Base-by-base conservation (phyloP, 2,888 invertebrate species). In the Gastrophysa polygoni region DNA sequence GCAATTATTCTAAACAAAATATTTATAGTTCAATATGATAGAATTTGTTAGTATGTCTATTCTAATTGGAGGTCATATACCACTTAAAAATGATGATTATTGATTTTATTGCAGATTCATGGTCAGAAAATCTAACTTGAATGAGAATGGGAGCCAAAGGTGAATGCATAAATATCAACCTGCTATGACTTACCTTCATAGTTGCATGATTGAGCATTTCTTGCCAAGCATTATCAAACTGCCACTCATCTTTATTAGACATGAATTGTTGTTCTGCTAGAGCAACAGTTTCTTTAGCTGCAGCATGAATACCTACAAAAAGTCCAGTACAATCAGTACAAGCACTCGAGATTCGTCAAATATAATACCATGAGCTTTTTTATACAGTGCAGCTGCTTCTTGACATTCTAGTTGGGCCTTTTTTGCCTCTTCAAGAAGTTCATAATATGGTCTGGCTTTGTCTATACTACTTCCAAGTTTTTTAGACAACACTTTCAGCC, bases 131-230 rank as follows among this genome's bases (percentile, higher is more conserved):
- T 38, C 38, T 38, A 14, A n/a, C n/a, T 38, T 1, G 4, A 14
- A 38, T 38, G 14, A 3, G 14, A 38, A 38, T 11, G 32, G 32
- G 2, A 24, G 24, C 24, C 32, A 32, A 32, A 32, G 32, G 11
- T 32, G 32, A 32, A 32, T 32, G 32, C 4, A 32, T 32, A 32
- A 32, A 7, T 10, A 32, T 32, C 8, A 32, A 11, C 10, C 10
- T 11, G 8, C 32, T 8, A 8, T 32, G 11, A 14, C 54, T 78
- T 77, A 92, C 93, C 87, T 95, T 93, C 77, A 93, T 91, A 63
- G 95, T 96, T 67, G 96, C 96, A 85, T 96, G 95, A 83, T 96
- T 97, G 66, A 97, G 87, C 88, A 95, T 95, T 82, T 97, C 97
- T 83, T 97, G 97, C 96, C 96, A 96, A 72, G 96, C 95, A 83